These are phyloP conservation scores for Dinocampus coccinellae DNA, from an alignment of 2,888 invertebrate species.

Conservation along the genomic window DNA sequence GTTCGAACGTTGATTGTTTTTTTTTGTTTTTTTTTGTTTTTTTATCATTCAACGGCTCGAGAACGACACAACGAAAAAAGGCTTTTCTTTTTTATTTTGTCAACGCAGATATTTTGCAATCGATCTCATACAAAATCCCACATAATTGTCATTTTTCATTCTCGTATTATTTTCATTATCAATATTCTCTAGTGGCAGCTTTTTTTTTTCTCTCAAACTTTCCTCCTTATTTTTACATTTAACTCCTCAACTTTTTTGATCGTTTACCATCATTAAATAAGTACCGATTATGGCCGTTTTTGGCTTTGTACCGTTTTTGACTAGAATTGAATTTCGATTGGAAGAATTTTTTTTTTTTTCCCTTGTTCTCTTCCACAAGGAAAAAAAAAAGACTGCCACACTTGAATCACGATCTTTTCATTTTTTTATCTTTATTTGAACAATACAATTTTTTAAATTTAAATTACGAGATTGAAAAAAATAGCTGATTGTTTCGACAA, in stretches of 20 bases:
- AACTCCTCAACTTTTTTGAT: conserved; percentile 26
- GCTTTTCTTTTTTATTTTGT: conserved; percentile 62
- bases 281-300: conserved; percentile 62
- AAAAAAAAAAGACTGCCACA: conserved; percentile 14
- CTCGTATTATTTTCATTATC: background rate
- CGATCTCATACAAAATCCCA: conserved; percentile 56
- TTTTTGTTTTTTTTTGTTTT: background rate
- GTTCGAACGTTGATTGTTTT: conserved; percentile 35
- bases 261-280: conserved; percentile 52
- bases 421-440: conserved; percentile 7
- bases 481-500: conserved; percentile 37
- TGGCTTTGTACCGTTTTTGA: conserved; percentile 68
- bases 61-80: conserved; percentile 67
- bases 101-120: conserved; percentile 62
- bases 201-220: conserved; percentile 6
- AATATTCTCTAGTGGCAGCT: conserved; percentile 32
- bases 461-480: conserved; percentile 23
- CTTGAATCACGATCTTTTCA: background rate
- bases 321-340: conserved; percentile 68
- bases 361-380: conserved; percentile 22
- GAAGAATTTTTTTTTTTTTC: conserved; percentile 39
- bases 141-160: conserved; percentile 44
- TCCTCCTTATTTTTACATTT: conserved; percentile 35
- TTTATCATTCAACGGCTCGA: conserved; percentile 38
- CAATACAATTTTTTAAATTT: conserved; percentile 22